Base-by-base conservation (phyloP, 2,888 invertebrate genomes). In the Cryptus armator region DNA sequence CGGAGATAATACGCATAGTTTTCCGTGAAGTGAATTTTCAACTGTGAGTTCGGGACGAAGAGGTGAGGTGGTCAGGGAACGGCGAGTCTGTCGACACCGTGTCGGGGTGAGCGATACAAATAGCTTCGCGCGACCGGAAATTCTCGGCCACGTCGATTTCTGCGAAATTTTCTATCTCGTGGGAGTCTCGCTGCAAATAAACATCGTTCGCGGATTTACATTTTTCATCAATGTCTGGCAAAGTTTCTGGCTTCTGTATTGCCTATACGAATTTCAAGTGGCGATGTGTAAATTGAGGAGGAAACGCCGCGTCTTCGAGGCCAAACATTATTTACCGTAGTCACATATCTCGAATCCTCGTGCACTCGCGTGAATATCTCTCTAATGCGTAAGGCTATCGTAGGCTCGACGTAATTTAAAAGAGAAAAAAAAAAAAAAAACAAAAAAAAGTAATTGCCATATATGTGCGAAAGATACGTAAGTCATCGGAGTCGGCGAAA, bases 91-190 rank as follows among this genome's bases (percentile, higher is more conserved):
- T 71, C 78, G 70, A 62, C 62, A 32, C 51, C 59, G 29, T 24
- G 37, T 24, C 12, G 64, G 10, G 51, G 76, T 53, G 14, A 66
- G 53, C 46, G 76, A 76, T 82, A 82, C 76, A 71, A 77, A 72
- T 77, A 82, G 71, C 82, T 12, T 12, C 14, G 71, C 62, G 76
- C 77, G 64, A 77, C 71, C 77, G 76, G 71, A 82, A 82, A 82
- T 77, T 77, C 37, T 37, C 71, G 82, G 76, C 56, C 66, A 70
- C 76, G 82, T 71, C 81, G 64, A 66, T 71, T 37, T 71, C 76
- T 71, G 9, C 71, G 71, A 71, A 66, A 76, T 70, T 82, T 53
- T 70, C 62, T 6, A 59, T 70, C 48, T 64, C 48, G 70, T 59
- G 48, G 62, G 70, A 70, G 70, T 70, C 12, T 24, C 24, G 24